Base-by-base conservation (phyloP, 2,888 invertebrate species). In the Cepaea hortensis region DNA sequence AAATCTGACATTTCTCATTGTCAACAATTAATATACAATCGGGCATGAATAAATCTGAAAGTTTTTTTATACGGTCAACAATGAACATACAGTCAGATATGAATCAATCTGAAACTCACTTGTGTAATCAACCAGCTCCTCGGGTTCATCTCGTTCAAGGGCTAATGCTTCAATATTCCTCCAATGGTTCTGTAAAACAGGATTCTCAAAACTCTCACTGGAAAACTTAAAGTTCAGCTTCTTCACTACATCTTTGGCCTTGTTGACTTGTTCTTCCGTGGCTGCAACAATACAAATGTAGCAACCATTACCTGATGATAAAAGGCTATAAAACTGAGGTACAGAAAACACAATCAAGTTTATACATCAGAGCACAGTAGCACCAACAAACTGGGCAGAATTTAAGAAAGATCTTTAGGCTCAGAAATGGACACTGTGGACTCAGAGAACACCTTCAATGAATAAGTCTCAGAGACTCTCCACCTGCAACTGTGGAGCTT, bases 101-200 rank as follows among this genome's bases (percentile, higher is more conserved):
- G 55, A 55, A 55, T 55, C 6, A 55, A 55, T 55, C 55, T 55
- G 55, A 55, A 55, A 55, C 55, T 92, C 90, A 94, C 94, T 94
- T 87, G 96, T 96, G 89, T 95, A 95, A 92, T 96, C 96, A 87
- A 93, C 91, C 90, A 96, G 95, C 89, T 95, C 95, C 88, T 95
- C 96, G 23, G 95, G 93, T 80, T 95, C 95, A 85, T 95, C 95
- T 90, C 96, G 95, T 90, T 96, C 95, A 75, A 97, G 95, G 1
- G 96, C 96, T 90, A 96, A 95, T 0, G 96, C 96, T 93, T 97
- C 96, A 55, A 97, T 95, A 90, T 96, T 96, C 35, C 95, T 95
- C 93, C 96, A 96, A 90, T 96, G 95, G 11, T 95, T 95, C 92
- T 96, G 96, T 61, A 96, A 93, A 86, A 93, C 94, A 0, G 97